Base-by-base conservation (phyloP, 64 coral and sea anemone genomes). In the Stichodactyla mertensii region DNA sequence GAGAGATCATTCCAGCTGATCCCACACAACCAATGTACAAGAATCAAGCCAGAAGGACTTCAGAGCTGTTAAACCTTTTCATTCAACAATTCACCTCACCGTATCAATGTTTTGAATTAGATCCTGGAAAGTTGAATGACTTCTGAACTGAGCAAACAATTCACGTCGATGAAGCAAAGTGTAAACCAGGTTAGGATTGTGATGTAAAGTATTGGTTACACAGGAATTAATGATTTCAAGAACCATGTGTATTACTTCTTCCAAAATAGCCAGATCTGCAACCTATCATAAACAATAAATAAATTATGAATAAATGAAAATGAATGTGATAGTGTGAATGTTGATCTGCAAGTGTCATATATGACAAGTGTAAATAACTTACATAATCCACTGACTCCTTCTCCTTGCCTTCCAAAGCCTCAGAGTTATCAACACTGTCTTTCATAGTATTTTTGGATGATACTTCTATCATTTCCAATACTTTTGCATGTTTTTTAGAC, bases 81-180 rank as follows among this genome's bases (percentile, higher is more conserved):
- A 58, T 58, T 45, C 36, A 45, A 58, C 14, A 58, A 58, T 58
- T 9, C 9, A 58, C 18, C 96, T 87, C 84, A 99, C 97, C 36
- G 97, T 99, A 82, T 99, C 97, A 51, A 99, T 99, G 64, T 99
- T 99, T 81, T 99, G 93, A 81, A 99, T 99, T 18, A 99, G 92
- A 58, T 99, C 97, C 14, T 99, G 97, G 52, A 99, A 99, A 7
- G 93, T 95, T 24, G 93, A 90, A 18, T 99, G 97, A 5, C 87
- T 99, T 55, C 97, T 87, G 45, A 99, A 99, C 91, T 99, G 97
- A 8, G 97, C 97, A 70, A 99, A 99, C 82, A 99, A 85, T 57
- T 99, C 97, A 86, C 97, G 51, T 58, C 97, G 82, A 81, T 99
- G 97, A 24, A 99, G 82, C 16, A 99, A 52, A 0, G 97, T 99